phyloP scores from a whole-genome alignment of 2,113 vertebrate species.

The Phylloscopus trochiloides region DNA sequence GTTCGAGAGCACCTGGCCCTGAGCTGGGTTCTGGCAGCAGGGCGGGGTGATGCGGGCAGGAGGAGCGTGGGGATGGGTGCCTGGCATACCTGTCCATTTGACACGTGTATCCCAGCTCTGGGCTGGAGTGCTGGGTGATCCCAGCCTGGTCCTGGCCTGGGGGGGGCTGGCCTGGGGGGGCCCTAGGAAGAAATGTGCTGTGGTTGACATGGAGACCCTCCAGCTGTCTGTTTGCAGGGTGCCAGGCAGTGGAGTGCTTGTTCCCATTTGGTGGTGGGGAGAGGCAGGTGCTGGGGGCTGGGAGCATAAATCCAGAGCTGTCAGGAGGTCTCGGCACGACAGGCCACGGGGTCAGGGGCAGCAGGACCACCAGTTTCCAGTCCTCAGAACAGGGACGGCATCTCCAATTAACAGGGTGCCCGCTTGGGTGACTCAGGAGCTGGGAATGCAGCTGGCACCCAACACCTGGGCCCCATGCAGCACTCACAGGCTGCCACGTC shows the following conservation, averaged over 20 bases:
- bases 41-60: background rate
- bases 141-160: fast-evolving
- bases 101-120: fast-evolving
- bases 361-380: background rate
- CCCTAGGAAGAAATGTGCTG: no score
- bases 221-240: conserved; percentile 2
- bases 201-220: conserved; percentile 53
- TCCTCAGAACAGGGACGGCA: fast-evolving
- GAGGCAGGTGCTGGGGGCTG: background rate
- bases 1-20: background rate
- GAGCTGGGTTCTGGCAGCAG: background rate
- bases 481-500: background rate
- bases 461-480: background rate
- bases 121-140: background rate
- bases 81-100: background rate
- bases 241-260: background rate
- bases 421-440: background rate
- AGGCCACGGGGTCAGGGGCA: background rate
- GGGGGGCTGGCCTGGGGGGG: fast-evolving
- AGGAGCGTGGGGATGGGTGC: fast-evolving
- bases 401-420: background rate
- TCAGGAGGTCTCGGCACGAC: background rate
- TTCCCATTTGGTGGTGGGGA: background rate
- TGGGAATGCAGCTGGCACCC: background rate
- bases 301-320: conserved; percentile 16